Evolutionary conservation across 2,888 invertebrate species (phyloP), one percentile per base, ranked within the genome.

Genomic region (Choristoneura rosaceana): DNA sequence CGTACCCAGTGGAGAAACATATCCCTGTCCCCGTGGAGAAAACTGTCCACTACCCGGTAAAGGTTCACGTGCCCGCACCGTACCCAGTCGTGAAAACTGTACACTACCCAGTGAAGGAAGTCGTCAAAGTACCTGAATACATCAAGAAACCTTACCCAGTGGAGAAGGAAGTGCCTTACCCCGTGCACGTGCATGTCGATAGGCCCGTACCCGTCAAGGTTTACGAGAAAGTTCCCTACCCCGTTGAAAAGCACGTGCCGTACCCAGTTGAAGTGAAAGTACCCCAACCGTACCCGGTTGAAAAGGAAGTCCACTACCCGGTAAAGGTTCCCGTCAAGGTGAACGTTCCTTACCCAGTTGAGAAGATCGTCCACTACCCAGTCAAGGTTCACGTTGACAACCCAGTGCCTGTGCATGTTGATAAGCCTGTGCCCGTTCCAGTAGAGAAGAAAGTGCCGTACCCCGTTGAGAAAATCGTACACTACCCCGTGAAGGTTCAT

Each of bases 371-470:
- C 61, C 97, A 96, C 76, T 96, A 96, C 81, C 96, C 97, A 74
- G 97, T 97, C 0, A 95, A 95, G 79, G 96, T 97, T 1, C 95
- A 92, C 63, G 95, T 96, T 9, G 97, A 97, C 82, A 88, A 95
- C 78, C 97, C 97, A 9, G 95, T 96, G 63, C 96, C 97, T 60
- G 96, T 97, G 4, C 95, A 95, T 77, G 92, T 96, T 3, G 95
- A 95, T 4, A 95, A 96, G 82, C 96, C 96, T 9, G 95, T 96
- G 69, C 96, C 97, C 5, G 95, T 96, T 0, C 96, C 94, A 62
- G 96, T 97, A 0, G 96, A 96, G 80, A 97, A 97, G 84, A 96
- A 95, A 68, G 96, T 97, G 64, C 97, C 97, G 1, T 97, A 97
- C 87, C 96, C 96, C 69, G 96, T 97, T 0, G 96, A 96, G 80